phyloP scores from a whole-genome alignment of 1,140 invertebrate species.

The Pogonognathellus flavescens region DNA sequence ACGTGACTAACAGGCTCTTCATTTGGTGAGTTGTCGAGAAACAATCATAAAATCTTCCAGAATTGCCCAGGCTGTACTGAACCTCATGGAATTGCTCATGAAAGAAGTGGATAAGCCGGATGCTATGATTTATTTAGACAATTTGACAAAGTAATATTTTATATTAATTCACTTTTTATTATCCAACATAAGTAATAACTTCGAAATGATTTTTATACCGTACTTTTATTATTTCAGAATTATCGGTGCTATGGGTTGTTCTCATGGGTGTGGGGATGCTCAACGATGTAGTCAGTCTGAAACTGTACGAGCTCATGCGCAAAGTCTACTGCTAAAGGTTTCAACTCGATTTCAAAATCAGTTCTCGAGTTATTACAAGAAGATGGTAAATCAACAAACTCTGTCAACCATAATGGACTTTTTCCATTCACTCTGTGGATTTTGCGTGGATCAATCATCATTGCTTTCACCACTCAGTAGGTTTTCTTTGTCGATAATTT shows the following conservation, averaged over 20 bases:
- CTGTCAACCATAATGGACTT: conserved; percentile 91
- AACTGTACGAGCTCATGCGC: conserved; percentile 88
- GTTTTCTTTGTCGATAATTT: conserved; percentile 67
- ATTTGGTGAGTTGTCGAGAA: conserved; percentile 85
- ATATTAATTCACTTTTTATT: too few relatives aligned
- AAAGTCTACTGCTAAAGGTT: conserved; percentile 84
- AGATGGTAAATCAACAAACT: conserved; percentile 82
- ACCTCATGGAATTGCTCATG: conserved; percentile 88
- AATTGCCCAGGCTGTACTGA: conserved; percentile 90
- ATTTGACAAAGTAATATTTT: conserved; percentile 63
- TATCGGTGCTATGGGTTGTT: conserved; percentile 92
- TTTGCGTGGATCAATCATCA: conserved; percentile 90
- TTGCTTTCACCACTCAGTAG: conserved; percentile 88
- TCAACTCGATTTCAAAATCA: conserved; percentile 73
- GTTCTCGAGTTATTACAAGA: conserved; percentile 84
- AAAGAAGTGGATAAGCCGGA: conserved; percentile 72
- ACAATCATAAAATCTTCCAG: conserved; percentile 82
- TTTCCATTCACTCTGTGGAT: conserved; percentile 94
- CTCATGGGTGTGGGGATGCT: conserved; percentile 87
- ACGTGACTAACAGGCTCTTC: conserved; percentile 79
- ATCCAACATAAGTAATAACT: not conserved
- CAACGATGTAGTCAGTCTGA: conserved; percentile 89
- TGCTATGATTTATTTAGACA: conserved; percentile 61
- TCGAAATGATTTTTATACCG: not conserved
- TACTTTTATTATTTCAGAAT: conserved; percentile 74